Conservation (phyloP, 2,888 invertebrate species). For the Tenthredo mesomela region DNA sequence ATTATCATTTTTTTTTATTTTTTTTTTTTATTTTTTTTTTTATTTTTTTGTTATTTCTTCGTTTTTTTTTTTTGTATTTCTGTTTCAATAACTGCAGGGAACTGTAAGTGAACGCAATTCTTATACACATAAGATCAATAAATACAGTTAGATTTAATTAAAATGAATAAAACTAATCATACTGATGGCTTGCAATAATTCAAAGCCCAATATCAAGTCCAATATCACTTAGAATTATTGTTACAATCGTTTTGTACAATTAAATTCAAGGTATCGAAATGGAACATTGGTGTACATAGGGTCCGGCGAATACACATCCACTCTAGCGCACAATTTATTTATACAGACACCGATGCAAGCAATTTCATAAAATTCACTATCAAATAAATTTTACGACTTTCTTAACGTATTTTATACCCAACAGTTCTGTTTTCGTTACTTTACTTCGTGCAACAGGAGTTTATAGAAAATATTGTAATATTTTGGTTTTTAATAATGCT, state of each 20-base stretch:
- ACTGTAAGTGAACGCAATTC: neutral
- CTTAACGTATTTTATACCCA: slow-evolving; percentile 19
- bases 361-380: slow-evolving; percentile 14
- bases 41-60: neutral
- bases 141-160: slow-evolving; percentile 34
- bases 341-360: slow-evolving; percentile 32
- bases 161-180: slow-evolving; percentile 44
- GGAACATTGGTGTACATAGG: neutral
- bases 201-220: slow-evolving; percentile 29
- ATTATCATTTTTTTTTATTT: too few species aligned
- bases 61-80: neutral
- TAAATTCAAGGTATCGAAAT: slow-evolving; percentile 14
- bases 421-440: neutral
- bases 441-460: neutral
- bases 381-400: neutral
- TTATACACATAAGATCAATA: slow-evolving; percentile 2
- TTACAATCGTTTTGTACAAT: neutral
- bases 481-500: neutral
- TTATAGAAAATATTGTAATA: neutral
- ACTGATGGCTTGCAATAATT: slow-evolving; percentile 39
- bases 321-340: slow-evolving; percentile 29
- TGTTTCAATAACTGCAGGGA: neutral
- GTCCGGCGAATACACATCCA: slow-evolving; percentile 20
- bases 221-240: slow-evolving; percentile 23
- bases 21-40: too few species aligned